Evolutionary conservation across 1,140 invertebrate genomes (phyloP).

Genomic region (Caenorhabditis inopinata): DNA sequence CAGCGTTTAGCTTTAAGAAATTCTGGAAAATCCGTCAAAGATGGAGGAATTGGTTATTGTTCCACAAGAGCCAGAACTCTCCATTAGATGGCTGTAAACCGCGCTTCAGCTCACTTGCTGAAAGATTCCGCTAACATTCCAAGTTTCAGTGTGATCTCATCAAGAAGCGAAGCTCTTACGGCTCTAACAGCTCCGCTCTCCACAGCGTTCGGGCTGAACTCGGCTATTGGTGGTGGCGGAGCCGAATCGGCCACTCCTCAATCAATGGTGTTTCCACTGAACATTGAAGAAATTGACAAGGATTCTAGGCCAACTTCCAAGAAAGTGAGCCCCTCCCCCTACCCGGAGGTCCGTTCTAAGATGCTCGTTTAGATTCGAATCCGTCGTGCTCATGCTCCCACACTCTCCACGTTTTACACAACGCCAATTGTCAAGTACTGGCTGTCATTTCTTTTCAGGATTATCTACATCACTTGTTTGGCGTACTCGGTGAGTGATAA

Average conservation of each 20-base stretch:
- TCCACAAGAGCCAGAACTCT: no score
- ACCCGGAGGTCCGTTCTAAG: background rate
- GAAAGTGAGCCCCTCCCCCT: no score
- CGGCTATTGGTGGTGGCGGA: background rate
- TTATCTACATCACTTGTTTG: constrained; percentile 56
- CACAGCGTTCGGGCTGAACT: background rate
- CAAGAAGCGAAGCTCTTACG: constrained; percentile 38
- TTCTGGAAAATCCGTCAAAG: no score
- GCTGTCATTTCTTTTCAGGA: constrained; percentile 58
- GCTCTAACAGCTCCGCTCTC: constrained; percentile 38
- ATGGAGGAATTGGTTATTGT: no score
- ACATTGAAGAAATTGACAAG: constrained; percentile 41
- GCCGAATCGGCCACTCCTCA: constrained; percentile 42
- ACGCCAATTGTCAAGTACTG: constrained; percentile 65
- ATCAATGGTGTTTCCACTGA: constrained; percentile 39
- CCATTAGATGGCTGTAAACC: no score
- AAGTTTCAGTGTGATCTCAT: constrained; percentile 46
- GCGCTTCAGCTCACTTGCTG: no score
- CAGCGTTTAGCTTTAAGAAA: no score
- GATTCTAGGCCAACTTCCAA: background rate
- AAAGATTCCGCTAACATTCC: no score
- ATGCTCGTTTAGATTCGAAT: constrained; percentile 16
- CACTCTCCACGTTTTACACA: constrained; percentile 52
- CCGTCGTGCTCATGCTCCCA: constrained; percentile 33
- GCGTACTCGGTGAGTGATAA: constrained; percentile 51